These are phyloP conservation scores for Brachyistius frenatus DNA, from an alignment of 2,113 vertebrate genomes.

Conservation along the genomic window DNA sequence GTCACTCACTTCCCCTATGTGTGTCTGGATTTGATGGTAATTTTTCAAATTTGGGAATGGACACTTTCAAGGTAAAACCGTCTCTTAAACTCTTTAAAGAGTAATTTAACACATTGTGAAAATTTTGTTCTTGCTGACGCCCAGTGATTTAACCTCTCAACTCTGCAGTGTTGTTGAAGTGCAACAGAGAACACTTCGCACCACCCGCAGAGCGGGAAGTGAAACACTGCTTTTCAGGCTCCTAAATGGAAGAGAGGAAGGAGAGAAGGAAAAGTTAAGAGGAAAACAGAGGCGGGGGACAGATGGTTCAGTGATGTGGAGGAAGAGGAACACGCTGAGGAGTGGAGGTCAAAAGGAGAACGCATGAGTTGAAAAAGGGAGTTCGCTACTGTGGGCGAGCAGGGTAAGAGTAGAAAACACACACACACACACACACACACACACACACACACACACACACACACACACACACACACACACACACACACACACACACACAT, in stretches of 20 bases:
- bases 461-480: constrained; percentile 45
- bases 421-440: constrained; percentile 40
- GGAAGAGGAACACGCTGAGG: constrained; percentile 9
- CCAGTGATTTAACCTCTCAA: neutral
- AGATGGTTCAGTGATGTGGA: constrained; percentile 13
- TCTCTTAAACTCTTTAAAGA: neutral
- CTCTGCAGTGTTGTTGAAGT: neutral
- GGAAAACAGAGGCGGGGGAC: neutral
- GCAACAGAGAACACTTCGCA: too few relatives aligned
- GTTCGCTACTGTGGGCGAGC: constrained; percentile 5
- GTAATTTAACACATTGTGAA: neutral
- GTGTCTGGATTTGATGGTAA: neutral
- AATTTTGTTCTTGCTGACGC: neutral
- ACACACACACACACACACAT: constrained; percentile 26
- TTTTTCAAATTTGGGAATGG: neutral
- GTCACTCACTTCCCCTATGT: neutral
- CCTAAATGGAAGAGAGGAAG: neutral
- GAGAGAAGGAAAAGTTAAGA: neutral
- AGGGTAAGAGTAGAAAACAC: constrained; percentile 13
- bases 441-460: constrained; percentile 41
- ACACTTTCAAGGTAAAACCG: neutral
- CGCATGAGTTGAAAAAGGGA: constrained; percentile 16
- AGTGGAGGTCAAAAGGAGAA: constrained; percentile 55
- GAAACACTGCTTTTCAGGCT: too few relatives aligned
- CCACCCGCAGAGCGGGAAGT: too few relatives aligned